These are phyloP conservation scores for Tetraodon nigroviridis DNA, from an alignment of 2,113 vertebrate species.

Conservation along the genomic window DNA sequence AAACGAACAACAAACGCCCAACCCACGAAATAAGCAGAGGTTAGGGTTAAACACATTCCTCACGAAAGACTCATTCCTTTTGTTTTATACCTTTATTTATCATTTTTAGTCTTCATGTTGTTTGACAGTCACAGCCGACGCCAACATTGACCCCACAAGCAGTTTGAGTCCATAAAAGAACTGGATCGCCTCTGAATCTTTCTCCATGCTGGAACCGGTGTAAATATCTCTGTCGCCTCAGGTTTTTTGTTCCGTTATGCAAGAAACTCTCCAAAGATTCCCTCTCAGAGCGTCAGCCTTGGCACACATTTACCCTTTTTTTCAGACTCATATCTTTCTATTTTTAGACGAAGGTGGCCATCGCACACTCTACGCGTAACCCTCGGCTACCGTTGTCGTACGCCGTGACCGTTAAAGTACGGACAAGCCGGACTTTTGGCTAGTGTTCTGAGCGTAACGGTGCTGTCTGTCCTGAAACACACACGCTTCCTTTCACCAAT, in stretches of 20 bases:
- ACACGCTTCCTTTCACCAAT: neutral
- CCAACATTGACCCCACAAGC: neutral
- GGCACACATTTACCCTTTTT: no score
- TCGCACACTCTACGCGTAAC: no score
- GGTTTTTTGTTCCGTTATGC: slow-evolving; percentile 2
- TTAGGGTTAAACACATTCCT: slow-evolving; percentile 21
- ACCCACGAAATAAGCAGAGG: slow-evolving; percentile 21
- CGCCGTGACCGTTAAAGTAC: no score
- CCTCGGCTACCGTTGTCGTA: no score
- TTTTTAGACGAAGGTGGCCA: no score
- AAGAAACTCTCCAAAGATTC: slow-evolving; percentile 7
- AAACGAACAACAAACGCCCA: slow-evolving; percentile 4
- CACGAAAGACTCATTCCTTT: slow-evolving; percentile 34
- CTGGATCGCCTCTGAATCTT: slow-evolving; percentile 1
- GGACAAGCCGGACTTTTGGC: no score
- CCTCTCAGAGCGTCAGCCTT: neutral
- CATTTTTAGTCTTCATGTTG: slow-evolving; percentile 39
- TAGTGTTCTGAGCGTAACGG: no score
- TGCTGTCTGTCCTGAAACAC: no score
- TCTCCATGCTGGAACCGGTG: slow-evolving; percentile 15
- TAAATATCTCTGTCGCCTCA: slow-evolving; percentile 10
- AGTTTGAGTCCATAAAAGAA: neutral
- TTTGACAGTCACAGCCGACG: slow-evolving; percentile 1
- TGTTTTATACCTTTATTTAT: slow-evolving; percentile 62
- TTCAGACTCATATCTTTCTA: no score